Percentiles rank a stretch among this genome's conserved stretches.
phyloP scores from a whole-genome alignment of 2,113 vertebrate genomes.

The Mormoops blainvillei region DNA sequence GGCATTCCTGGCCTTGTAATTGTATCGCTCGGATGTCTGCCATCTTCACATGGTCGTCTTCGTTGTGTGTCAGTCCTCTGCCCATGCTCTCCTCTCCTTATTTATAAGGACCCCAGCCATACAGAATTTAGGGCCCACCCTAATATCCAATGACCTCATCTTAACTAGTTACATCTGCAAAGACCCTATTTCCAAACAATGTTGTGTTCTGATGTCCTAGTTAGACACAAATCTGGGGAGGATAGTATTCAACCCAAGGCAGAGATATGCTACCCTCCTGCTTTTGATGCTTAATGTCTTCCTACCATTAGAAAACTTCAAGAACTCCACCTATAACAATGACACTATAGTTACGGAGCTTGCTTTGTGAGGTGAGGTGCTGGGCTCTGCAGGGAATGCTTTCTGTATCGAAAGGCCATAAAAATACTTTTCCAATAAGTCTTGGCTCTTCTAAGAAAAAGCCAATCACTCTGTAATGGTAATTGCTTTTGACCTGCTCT shows the following conservation, averaged over 20 bases:
- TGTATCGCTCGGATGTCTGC: neutral
- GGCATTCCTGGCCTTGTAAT: neutral
- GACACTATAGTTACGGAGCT: neutral
- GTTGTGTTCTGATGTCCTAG: neutral
- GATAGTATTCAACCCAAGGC: neutral
- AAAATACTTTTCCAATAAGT: neutral
- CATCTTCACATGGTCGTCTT: neutral
- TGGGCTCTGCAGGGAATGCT: neutral
- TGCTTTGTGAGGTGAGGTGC: neutral
- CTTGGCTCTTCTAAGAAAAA: conserved; percentile 10
- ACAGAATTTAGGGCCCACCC: neutral
- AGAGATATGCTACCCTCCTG: neutral
- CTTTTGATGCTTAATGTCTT: neutral
- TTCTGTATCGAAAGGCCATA: neutral
- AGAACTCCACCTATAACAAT: neutral
- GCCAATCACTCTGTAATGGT: conserved; percentile 35
- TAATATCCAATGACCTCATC: neutral
- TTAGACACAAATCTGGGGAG: neutral
- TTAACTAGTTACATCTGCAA: neutral
- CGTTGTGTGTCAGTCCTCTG: neutral
- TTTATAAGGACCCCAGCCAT: neutral
- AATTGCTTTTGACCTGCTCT: conserved; percentile 56
- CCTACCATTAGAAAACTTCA: neutral
- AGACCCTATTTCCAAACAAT: neutral
- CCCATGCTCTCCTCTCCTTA: neutral